Evolutionary conservation across 2,113 vertebrate species (phyloP).

Genomic region (Symphodus melops): DNA sequence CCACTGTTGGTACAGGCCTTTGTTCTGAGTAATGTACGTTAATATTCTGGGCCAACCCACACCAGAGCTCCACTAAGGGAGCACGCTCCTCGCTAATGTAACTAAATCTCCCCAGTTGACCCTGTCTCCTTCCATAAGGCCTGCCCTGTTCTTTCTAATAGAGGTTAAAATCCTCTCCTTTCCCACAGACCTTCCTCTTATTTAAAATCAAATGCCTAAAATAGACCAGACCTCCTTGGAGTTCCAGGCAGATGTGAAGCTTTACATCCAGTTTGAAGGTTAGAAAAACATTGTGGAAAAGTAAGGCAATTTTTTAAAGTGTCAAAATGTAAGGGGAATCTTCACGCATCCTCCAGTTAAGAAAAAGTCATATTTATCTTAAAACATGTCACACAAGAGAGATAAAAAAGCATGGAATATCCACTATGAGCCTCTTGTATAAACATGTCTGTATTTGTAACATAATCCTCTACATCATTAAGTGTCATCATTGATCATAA

Average conservation of each 20-base stretch:
- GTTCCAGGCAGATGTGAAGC: slow-evolving; percentile 18
- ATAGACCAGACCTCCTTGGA: neutral
- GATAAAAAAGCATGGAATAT: slow-evolving; percentile 15
- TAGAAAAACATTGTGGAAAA: neutral
- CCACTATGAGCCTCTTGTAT: slow-evolving; percentile 12
- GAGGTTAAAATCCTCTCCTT: slow-evolving; percentile 55
- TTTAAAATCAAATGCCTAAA: slow-evolving; percentile 9
- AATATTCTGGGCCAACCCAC: slow-evolving; percentile 67
- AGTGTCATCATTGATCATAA: slow-evolving; percentile 40
- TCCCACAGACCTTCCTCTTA: slow-evolving; percentile 16
- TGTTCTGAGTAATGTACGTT: slow-evolving; percentile 64
- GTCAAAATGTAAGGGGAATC: neutral
- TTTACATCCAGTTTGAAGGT: slow-evolving; percentile 14
- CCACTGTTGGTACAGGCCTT: slow-evolving; percentile 48
- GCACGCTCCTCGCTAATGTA: slow-evolving; percentile 57
- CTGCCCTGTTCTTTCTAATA: slow-evolving; percentile 45
- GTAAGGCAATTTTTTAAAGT: neutral
- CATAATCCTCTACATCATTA: slow-evolving; percentile 37
- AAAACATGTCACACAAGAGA: slow-evolving; percentile 1
- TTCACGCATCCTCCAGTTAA: neutral
- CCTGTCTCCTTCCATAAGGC: slow-evolving; percentile 58
- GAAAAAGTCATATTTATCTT: slow-evolving; percentile 14
- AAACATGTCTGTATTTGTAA: slow-evolving; percentile 47
- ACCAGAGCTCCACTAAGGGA: slow-evolving; percentile 45
- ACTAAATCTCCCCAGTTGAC: slow-evolving; percentile 60